A percentile compares a stretch with the other conserved stretches of the same genome.
Evolutionary conservation across 2,113 vertebrate species (phyloP).

Genomic region (Odocoileus virginianus): DNA sequence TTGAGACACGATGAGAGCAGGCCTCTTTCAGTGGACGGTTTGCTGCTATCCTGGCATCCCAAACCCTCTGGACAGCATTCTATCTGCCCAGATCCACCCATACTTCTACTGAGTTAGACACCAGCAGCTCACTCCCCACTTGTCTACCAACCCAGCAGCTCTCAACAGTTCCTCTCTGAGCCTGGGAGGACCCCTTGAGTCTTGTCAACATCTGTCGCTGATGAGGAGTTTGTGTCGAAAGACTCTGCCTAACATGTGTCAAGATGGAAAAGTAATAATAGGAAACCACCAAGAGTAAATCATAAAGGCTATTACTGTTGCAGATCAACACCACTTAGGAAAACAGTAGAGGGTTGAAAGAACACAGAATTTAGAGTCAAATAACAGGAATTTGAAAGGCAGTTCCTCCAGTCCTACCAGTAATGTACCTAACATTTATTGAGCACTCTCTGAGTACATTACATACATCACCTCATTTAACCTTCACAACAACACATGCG

Average conservation of each 20-base stretch:
- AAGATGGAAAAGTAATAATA: neutral
- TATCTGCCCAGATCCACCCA: neutral
- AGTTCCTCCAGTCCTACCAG: neutral
- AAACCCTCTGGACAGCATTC: neutral
- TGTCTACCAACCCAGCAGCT: neutral
- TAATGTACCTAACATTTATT: neutral
- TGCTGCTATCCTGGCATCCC: neutral
- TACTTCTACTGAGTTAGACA: neutral
- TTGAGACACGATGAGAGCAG: neutral
- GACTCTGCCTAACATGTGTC: neutral
- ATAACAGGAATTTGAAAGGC: neutral
- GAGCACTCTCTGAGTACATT: neutral
- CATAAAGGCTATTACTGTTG: neutral
- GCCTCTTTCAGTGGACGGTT: neutral
- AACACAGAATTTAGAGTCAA: neutral
- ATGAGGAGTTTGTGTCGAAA: conserved; percentile 32
- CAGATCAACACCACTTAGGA: neutral
- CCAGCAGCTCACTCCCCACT: neutral
- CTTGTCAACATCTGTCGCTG: neutral
- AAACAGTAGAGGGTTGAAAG: neutral
- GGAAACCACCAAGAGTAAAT: neutral
- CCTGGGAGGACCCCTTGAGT: neutral
- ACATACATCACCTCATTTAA: neutral
- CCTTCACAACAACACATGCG: neutral
- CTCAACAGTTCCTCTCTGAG: neutral